Base-by-base conservation (phyloP, 2,797 vertebrate species). In the Oophaga sylvatica region DNA sequence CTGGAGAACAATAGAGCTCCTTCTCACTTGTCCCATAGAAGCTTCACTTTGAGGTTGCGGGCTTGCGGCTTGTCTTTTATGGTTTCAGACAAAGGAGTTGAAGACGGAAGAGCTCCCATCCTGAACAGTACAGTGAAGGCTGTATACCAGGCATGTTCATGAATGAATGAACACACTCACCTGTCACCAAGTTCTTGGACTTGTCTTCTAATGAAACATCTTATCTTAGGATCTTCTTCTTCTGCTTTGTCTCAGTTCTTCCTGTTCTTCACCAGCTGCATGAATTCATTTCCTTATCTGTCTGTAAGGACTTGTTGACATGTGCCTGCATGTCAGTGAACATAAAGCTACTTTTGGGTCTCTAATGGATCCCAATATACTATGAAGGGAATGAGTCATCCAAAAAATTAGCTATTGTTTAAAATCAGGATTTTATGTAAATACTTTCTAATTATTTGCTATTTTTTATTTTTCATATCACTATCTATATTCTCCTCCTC, bases 1-100 rank as follows among this genome's bases (percentile, higher is more conserved):
- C 81, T 57, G 48, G 65, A 71, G 81, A 65, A 71, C 65, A 73
- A 62, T 84, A 84, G 80, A 29, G 16, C 7, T 73, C n/a, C 4
- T 75, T 75, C 48, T 53, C 48, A 10, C 48, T 11, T 11, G 11
- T 53, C 48, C 56, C 17, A 41, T n/a, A 62, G 35, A 59, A 60
- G 68, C 53, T 75, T 75, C 20, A 60, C 8, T 22, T 59, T 41
- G 26, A 73, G 29, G 81, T 41, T 60, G 60, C 12, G 19, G 17
- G 29, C 68, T 41, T 60, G 60, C 6, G 19, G 17, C 19, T 9
- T 17, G 68, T 57, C 65, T 56, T 83, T 71, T 29, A 83, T 83
- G 22, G 57, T 41, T 73, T 26, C 31, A 17, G 17, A 75, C 68
- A 75, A 84, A 84, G 29, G 20, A 60, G 29, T 83, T 83, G n/a